A percentile compares a stretch with the other conserved stretches of the same genome.
Evolutionary conservation across 2,888 invertebrate species (phyloP).

Genomic region (Fragum whitleyi): DNA sequence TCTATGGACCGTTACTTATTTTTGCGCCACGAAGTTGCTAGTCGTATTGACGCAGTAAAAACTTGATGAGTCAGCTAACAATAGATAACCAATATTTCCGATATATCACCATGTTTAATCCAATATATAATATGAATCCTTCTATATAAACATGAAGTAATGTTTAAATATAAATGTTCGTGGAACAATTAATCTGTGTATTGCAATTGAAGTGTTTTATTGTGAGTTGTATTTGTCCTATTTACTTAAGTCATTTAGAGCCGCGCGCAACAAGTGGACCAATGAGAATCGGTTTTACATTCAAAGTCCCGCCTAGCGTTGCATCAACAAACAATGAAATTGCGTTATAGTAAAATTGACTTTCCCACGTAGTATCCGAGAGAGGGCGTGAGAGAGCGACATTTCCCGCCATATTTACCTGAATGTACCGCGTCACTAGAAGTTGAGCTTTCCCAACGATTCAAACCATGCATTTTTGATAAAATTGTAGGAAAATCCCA

Average conservation of each 20-base stretch:
- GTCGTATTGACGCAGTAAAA: conserved; percentile 69
- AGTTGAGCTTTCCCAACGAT: not conserved
- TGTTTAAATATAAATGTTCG: not conserved
- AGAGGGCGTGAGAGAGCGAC: conserved; percentile 59
- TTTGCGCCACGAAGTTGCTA: conserved; percentile 70
- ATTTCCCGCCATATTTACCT: conserved; percentile 48
- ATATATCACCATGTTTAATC: conserved; percentile 20
- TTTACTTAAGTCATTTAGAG: conserved; percentile 12
- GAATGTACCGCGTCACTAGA: not conserved
- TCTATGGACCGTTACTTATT: conserved; percentile 67
- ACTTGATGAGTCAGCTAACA: conserved; percentile 70
- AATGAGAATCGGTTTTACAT: conserved; percentile 60
- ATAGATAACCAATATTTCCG: conserved; percentile 27
- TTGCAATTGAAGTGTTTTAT: conserved; percentile 7
- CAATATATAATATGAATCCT: not conserved
- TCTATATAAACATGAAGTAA: not conserved
- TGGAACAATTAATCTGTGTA: not conserved
- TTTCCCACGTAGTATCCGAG: conserved; percentile 65
- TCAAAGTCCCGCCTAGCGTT: conserved; percentile 58
- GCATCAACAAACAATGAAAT: conserved; percentile 66
- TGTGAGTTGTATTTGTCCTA: conserved; percentile 15
- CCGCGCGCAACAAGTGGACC: conserved; percentile 37
- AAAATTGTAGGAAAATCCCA: too few relatives aligned
- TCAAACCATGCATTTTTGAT: too few relatives aligned
- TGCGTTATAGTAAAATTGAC: conserved; percentile 66